phyloP scores from a whole-genome alignment of 2,888 invertebrate genomes.

The Apoda limacodes region DNA sequence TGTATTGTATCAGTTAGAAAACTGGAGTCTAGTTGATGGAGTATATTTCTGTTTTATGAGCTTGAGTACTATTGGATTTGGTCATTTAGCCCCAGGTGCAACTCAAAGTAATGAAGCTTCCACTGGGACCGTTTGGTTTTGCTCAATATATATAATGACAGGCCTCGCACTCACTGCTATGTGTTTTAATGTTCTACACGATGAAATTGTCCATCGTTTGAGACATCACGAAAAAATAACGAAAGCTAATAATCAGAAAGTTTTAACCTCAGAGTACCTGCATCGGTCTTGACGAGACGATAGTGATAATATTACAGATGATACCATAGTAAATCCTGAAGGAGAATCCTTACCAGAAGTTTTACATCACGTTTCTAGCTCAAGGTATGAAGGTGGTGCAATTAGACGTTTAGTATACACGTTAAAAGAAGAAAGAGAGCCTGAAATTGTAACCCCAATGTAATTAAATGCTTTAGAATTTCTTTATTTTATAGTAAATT shows the following conservation, averaged over 20 bases:
- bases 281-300: conserved; percentile 64
- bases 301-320: conserved; percentile 51
- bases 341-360: conserved; percentile 60
- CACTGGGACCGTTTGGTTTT: conserved; percentile 86
- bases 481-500: too few relatives aligned
- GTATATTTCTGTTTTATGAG: conserved; percentile 97
- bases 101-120: conserved; percentile 60
- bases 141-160: conserved; percentile 89
- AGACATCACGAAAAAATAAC: conserved; percentile 69
- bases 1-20: conserved; percentile 89
- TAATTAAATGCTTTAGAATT: conserved; percentile 23
- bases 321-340: conserved; percentile 52
- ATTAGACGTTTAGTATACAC: conserved; percentile 52
- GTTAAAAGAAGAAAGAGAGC: conserved; percentile 48
- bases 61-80: conserved; percentile 92
- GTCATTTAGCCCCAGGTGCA: conserved; percentile 83
- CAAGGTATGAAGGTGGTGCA: conserved; percentile 46
- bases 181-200: conserved; percentile 91
- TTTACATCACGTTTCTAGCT: conserved; percentile 50
- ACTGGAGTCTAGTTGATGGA: conserved; percentile 92
- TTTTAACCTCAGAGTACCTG: conserved; percentile 51
- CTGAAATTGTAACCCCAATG: conserved; percentile 48
- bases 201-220: conserved; percentile 86
- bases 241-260: conserved; percentile 48
- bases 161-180: conserved; percentile 91